These are phyloP conservation scores for Lampris incognitus DNA, from an alignment of 2,113 vertebrate species.

Conservation along the genomic window DNA sequence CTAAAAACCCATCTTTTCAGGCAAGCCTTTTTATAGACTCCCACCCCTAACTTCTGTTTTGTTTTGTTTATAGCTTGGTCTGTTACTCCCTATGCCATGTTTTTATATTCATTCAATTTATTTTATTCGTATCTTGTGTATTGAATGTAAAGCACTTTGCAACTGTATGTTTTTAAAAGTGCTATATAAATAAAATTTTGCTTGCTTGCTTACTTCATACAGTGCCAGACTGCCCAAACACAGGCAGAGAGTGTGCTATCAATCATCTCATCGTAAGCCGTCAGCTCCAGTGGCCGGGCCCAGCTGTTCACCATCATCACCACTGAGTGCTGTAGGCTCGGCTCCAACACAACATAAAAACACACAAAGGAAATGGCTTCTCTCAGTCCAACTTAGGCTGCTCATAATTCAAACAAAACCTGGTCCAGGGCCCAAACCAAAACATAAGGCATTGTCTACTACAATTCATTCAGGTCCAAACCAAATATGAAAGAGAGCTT, in stretches of 20 bases:
- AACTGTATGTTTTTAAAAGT: no score
- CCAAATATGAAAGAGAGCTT: not conserved
- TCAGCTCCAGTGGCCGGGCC: slow-evolving; percentile 15
- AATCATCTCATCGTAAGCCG: slow-evolving; percentile 41
- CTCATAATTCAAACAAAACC: slow-evolving; percentile 32
- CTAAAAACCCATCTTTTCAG: no score
- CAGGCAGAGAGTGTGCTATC: slow-evolving; percentile 43
- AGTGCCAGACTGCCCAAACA: slow-evolving; percentile 30
- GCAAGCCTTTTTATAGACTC: no score
- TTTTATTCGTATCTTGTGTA: no score
- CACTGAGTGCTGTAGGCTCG: slow-evolving; percentile 42
- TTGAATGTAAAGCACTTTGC: no score
- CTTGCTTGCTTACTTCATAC: not conserved
- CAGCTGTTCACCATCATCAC: slow-evolving; percentile 63
- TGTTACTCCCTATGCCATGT: no score
- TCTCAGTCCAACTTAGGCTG: slow-evolving; percentile 26
- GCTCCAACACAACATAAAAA: slow-evolving; percentile 30
- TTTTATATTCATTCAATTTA: no score
- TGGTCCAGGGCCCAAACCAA: slow-evolving; percentile 15
- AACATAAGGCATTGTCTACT: not conserved
- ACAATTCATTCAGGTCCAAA: not conserved
- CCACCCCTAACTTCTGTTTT: no score
- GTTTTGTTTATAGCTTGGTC: no score
- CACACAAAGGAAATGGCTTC: slow-evolving; percentile 35
- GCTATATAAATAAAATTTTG: no score